These are phyloP conservation scores for Abscondita cerata DNA, from an alignment of 2,888 invertebrate genomes.

Conservation along the genomic window DNA sequence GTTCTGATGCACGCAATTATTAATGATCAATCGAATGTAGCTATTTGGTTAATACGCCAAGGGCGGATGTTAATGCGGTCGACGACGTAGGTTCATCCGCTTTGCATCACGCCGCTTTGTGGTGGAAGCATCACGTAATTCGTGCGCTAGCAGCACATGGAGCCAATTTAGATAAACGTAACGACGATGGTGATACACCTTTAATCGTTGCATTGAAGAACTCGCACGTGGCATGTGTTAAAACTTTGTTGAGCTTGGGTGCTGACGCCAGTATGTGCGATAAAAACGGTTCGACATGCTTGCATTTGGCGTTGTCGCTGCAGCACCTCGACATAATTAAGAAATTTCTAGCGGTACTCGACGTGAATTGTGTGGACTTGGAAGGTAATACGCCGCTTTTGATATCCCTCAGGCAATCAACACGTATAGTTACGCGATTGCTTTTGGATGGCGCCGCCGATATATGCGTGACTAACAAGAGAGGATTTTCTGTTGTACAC, in stretches of 20 bases:
- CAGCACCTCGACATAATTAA: neutral
- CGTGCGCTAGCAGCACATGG: neutral
- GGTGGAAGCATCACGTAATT: neutral
- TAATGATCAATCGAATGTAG: neutral
- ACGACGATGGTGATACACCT: slow-evolving; percentile 1
- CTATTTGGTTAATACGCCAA: neutral
- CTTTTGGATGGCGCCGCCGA: neutral
- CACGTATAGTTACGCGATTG: neutral
- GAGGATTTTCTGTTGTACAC: neutral
- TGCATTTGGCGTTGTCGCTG: neutral
- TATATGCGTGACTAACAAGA: neutral
- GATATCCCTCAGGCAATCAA: neutral
- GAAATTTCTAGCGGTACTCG: neutral
- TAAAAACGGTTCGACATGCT: neutral
- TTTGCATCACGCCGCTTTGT: neutral
- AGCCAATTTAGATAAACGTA: too few species aligned
- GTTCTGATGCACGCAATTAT: neutral
- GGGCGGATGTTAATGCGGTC: neutral
- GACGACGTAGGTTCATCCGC: neutral
- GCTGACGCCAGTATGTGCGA: neutral
- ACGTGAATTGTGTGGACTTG: neutral
- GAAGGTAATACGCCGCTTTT: slow-evolving; percentile 6
- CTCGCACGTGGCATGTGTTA: too few species aligned
- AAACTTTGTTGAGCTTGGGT: neutral
- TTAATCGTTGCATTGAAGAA: neutral